Base-by-base conservation (phyloP, 2,888 invertebrate species). In the Osmoderma eremita region DNA sequence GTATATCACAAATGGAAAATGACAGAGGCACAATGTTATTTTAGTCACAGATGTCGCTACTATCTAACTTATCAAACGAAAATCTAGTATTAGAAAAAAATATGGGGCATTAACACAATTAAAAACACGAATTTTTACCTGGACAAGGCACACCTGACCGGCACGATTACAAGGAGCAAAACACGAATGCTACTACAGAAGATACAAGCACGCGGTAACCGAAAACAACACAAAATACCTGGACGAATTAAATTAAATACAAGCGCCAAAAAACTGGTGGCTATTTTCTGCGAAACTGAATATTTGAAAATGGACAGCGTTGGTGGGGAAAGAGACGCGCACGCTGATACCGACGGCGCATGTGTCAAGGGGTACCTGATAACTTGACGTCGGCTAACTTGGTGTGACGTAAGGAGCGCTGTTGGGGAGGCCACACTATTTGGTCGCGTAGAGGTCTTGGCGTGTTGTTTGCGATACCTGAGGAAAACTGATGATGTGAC, bases 331-430 rank as follows among this genome's bases (percentile, higher is more conserved):
- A 15, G 15, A 13, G 41, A 10, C 18, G 39, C 20, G 17, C 17
- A 38, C 41, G 22, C 36, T 51, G 22, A 5, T 3, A 49, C 20
- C n/a, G 20, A 51, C 13, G 6, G 30, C 15, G 20, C 49, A n/a
- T n/a, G 15, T 10, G 15, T 6, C 22, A 2, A 2, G 20, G 20
- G 22, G 58, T 79, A 80, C 81, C 80, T 80, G 81, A 78, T 68
- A 73, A 74, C 61, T 78, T 78, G 74, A 79, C 79, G 74, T 80
- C 79, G 78, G 77, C 77, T 75, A 77, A 79, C 54, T 75, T 73
- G 68, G 78, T 67, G 48, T 65, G 69, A 64, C 68, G 72, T 49
- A 67, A 64, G 42, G 58, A 58, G 64, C 45, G 45, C 24, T 67
- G 70, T 54, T 71, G 67, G 30, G 71, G 74, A 45, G 73, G 72